phyloP scores from a whole-genome alignment of 1,140 invertebrate species.

The Lasioglossum baleicum region DNA sequence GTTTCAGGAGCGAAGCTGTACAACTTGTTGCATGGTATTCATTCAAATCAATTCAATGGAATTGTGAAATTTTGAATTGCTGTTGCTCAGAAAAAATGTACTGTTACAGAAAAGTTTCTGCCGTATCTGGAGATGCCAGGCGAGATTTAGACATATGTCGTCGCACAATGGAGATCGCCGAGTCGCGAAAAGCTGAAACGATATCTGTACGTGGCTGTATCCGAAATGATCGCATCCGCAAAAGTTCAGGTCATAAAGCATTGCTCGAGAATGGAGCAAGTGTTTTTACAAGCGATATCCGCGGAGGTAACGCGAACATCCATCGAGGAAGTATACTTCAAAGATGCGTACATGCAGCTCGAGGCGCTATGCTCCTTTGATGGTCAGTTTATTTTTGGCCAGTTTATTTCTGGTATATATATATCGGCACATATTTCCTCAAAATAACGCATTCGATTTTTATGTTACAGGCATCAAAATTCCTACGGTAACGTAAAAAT shows the following conservation, averaged over 20 bases:
- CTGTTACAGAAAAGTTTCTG: conserved; percentile 89
- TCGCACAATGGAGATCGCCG: conserved; percentile 92
- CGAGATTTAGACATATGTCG: conserved; percentile 96
- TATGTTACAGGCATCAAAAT: conserved; percentile 75
- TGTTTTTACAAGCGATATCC: conserved; percentile 90
- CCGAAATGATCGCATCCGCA: conserved; percentile 93
- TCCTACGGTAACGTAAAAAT: conserved; percentile 70
- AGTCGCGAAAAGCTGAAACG: conserved; percentile 75
- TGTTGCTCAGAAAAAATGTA: not conserved
- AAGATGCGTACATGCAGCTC: conserved; percentile 85
- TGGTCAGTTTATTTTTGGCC: conserved; percentile 77
- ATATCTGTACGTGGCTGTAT: conserved; percentile 91
- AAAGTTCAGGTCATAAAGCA: conserved; percentile 91
- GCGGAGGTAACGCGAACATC: conserved; percentile 89
- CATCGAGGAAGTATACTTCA: conserved; percentile 89
- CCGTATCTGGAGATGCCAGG: conserved; percentile 97
- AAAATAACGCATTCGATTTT: conserved; percentile 44
- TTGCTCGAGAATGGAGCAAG: conserved; percentile 89
- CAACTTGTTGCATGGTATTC: conserved; percentile 91
- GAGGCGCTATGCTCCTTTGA: conserved; percentile 85
- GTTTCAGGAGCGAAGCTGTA: conserved; percentile 91
- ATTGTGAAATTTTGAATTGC: not conserved
- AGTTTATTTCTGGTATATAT: too few relatives aligned
- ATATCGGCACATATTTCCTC: not conserved
- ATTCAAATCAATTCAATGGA: not conserved